phyloP scores from a whole-genome alignment of 2,888 invertebrate species.

The Drosophila aldrichi region DNA sequence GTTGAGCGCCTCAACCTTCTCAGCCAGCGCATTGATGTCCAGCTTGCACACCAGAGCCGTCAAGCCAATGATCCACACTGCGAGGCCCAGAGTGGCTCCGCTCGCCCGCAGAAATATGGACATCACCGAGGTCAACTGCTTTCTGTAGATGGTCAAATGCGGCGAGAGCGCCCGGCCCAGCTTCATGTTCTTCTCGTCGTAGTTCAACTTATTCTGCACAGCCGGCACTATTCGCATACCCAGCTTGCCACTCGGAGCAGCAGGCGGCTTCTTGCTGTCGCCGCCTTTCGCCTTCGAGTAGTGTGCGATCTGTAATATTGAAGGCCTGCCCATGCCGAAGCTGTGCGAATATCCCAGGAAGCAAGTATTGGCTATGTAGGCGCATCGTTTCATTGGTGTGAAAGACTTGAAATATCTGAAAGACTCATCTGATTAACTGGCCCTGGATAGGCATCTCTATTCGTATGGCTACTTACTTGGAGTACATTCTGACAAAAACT shows the following conservation, averaged over 20 bases:
- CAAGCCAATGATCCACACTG: conserved; percentile 54
- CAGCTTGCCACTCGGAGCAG: conserved; percentile 13
- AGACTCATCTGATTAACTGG: neutral
- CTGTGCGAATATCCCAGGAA: neutral
- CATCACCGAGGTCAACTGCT: conserved; percentile 57
- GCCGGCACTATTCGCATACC: conserved; percentile 42
- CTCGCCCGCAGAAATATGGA: conserved; percentile 56
- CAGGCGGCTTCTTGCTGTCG: neutral
- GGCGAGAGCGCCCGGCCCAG: conserved; percentile 56
- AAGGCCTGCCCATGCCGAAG: neutral
- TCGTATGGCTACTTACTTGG: conserved; percentile 34
- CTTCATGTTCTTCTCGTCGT: conserved; percentile 50
- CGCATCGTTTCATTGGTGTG: conserved; percentile 5
- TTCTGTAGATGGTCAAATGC: conserved; percentile 56
- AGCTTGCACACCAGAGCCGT: conserved; percentile 27
- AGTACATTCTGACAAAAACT: conserved; percentile 28
- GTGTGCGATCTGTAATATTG: neutral
- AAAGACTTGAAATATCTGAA: conserved; percentile 27
- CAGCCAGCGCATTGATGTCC: conserved; percentile 37
- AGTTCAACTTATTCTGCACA: conserved; percentile 12
- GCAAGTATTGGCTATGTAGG: neutral
- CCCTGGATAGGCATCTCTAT: no score
- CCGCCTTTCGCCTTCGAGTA: neutral
- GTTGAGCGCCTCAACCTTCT: conserved; percentile 34
- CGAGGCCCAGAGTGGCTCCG: conserved; percentile 44